A percentile compares a stretch with the other conserved stretches of the same genome.
These are phyloP conservation scores for Archips xylosteana DNA, from an alignment of 2,888 invertebrate species.

Conservation along the genomic window DNA sequence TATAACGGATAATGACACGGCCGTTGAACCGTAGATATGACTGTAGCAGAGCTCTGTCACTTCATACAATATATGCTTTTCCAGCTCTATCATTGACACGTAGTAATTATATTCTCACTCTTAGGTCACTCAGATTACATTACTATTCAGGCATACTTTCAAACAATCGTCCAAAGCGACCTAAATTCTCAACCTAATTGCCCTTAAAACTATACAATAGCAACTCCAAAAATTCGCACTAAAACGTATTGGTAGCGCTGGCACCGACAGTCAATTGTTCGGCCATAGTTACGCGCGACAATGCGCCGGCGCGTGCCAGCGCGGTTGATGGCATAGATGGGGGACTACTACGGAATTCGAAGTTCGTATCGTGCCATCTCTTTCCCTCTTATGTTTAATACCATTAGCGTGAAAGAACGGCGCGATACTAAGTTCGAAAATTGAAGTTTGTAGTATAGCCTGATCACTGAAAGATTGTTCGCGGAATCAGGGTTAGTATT, in stretches of 20 bases:
- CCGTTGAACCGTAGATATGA: neutral
- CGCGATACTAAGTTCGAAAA: too few species aligned
- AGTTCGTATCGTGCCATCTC: too few species aligned
- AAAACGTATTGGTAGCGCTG: neutral
- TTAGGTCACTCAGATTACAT: too few species aligned
- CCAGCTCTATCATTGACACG: too few species aligned
- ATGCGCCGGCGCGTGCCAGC: conserved; percentile 18
- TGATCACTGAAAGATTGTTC: too few species aligned
- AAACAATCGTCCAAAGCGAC: neutral
- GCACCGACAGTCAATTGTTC: conserved; percentile 3
- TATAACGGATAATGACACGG: conserved; percentile 23
- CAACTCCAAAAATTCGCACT: neutral
- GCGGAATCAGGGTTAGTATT: too few species aligned
- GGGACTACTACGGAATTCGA: too few species aligned
- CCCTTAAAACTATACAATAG: neutral
- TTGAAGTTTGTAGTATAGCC: too few species aligned
- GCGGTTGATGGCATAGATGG: neutral
- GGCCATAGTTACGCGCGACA: neutral
- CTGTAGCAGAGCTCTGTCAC: neutral
- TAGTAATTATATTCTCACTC: too few species aligned
- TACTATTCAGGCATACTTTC: neutral
- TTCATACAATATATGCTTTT: too few species aligned
- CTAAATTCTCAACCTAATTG: neutral
- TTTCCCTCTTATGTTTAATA: too few species aligned
- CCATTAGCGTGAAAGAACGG: too few species aligned